Evolutionary conservation across 1,140 invertebrate genomes (phyloP).

Genomic region (Mactra quadrangularis): DNA sequence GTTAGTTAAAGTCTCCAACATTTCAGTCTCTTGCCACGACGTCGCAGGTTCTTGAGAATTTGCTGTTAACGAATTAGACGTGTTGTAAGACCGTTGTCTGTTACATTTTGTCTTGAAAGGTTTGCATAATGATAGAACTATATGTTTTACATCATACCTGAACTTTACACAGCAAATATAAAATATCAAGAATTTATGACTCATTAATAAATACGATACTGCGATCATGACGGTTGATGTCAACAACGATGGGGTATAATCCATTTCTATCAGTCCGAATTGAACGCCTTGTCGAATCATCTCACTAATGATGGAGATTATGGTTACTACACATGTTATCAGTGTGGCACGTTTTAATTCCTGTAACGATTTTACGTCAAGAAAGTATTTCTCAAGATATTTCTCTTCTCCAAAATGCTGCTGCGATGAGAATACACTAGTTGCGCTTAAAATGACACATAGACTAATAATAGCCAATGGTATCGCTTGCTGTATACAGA

Average conservation of each 20-base stretch:
- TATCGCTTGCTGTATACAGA: constrained; percentile 69
- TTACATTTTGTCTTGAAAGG: constrained; percentile 7
- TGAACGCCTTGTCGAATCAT: neutral
- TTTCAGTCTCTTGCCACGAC: constrained; percentile 41
- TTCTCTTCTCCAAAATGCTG: constrained; percentile 5
- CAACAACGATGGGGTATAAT: constrained; percentile 33
- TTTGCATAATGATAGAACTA: neutral
- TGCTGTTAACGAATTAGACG: neutral
- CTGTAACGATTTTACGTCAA: constrained; percentile 72
- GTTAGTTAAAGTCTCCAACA: neutral
- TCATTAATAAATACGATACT: constrained; percentile 67
- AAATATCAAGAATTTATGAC: constrained; percentile 67
- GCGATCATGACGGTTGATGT: neutral
- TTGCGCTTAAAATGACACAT: constrained; percentile 52
- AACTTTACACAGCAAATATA: constrained; percentile 58
- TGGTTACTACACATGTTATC: constrained; percentile 53
- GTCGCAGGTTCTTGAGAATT: constrained; percentile 13
- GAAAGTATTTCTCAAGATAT: constrained; percentile 75
- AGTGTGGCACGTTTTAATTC: constrained; percentile 69
- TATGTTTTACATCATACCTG: constrained; percentile 34
- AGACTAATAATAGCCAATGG: constrained; percentile 68
- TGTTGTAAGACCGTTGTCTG: neutral
- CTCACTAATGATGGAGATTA: constrained; percentile 33
- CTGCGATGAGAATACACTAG: neutral
- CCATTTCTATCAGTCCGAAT: constrained; percentile 10